Base-by-base conservation (phyloP, 2,888 invertebrate genomes). In the Sesia apiformis region DNA sequence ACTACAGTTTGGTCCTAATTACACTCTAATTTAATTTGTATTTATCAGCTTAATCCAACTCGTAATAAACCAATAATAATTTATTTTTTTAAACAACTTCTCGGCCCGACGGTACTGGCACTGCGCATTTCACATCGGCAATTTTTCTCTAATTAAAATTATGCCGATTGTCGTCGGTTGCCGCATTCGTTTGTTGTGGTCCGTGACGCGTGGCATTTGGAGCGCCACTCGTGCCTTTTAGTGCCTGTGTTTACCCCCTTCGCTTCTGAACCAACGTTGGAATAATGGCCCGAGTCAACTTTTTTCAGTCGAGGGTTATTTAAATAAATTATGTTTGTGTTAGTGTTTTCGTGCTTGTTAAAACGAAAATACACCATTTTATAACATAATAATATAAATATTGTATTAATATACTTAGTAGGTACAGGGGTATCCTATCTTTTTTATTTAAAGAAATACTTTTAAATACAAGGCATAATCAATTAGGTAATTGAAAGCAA, bases 91-190 rank as follows among this genome's bases (percentile, higher is more conserved):
- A 43, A 43, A 43, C 8, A 43, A 43, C 4, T 43, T 66, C 61
- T 55, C 57, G 52, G 63, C 59, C 73, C 60, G 67, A 69, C 79
- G 64, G 61, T 78, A 71, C 60, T 60, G 61, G 42, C 57, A 55
- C 56, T 53, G 83, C 70, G 72, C 82, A 82, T 79, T 85, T 85
- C 68, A 67, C 74, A 62, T 70, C 78, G 76, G 82, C 78, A 82
- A 80, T 88, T 88, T 89, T 89, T 88, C 85, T 88, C 88, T 88
- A 89, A 89, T 89, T 89, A 88, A 89, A 89, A 86, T 86, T 82
- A 88, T 87, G 73, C 76, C 81, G 81, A 89, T 88, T 89, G 89
- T 89, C 83, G 84, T 84, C 64, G 67, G 8, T 72, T 60, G 63
- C 76, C 62, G 74, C 78, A 73, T 77, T 74, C 84, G 85, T 87